Percentiles rank a stretch among this genome's conserved stretches.
Evolutionary conservation across 2,113 vertebrate species (phyloP).

Genomic region (Merops nubicus): DNA sequence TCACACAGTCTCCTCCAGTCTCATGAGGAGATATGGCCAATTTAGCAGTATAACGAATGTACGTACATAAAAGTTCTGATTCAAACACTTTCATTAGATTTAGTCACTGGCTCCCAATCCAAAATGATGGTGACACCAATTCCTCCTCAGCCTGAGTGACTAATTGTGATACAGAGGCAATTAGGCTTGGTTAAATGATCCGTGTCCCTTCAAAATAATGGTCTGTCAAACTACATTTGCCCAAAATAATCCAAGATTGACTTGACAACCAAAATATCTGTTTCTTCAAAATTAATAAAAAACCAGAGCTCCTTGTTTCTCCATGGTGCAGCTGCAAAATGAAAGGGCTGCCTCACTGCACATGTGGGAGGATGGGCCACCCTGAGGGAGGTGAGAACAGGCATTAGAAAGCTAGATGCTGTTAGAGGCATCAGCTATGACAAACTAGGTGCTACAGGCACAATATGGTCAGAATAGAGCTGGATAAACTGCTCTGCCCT

Average conservation of each 20-base stretch:
- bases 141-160: slow-evolving; percentile 36
- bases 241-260: slow-evolving; percentile 56
- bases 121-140: slow-evolving; percentile 33
- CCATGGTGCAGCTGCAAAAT: not conserved
- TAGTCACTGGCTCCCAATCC: slow-evolving; percentile 29
- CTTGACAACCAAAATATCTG: slow-evolving; percentile 39
- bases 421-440: not conserved
- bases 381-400: not conserved
- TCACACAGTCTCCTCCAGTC: not conserved
- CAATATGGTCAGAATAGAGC: not conserved
- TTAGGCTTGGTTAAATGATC: slow-evolving; percentile 69
- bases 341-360: not conserved
- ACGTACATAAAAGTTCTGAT: not conserved
- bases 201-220: slow-evolving; percentile 48
- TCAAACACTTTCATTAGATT: slow-evolving; percentile 41
- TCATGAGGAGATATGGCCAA: not conserved
- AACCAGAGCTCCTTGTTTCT: not conserved
- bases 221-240: slow-evolving; percentile 17
- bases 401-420: not conserved
- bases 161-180: slow-evolving; percentile 65
- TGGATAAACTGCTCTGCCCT: not conserved
- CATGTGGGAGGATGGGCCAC: not conserved
- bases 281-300: slow-evolving; percentile 55
- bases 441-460: not conserved
- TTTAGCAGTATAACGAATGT: slow-evolving; percentile 19